phyloP scores from a whole-genome alignment of 1,140 invertebrate genomes.

The Sarcophaga peregrina region DNA sequence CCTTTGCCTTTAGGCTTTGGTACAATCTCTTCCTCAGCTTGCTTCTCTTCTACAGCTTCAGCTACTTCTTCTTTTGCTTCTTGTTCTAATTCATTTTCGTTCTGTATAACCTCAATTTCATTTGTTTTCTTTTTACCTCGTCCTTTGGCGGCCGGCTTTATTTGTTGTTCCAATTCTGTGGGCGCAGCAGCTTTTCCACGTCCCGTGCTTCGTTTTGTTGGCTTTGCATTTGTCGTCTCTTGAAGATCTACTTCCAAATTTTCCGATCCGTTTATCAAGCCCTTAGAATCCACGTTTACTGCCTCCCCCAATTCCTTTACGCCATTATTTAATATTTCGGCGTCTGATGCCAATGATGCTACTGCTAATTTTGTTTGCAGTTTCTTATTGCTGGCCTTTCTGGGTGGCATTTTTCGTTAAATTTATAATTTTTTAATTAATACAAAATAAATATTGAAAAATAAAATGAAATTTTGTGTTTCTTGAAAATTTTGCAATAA shows the following conservation, averaged over 20 bases:
- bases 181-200: background rate
- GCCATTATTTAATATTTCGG: background rate
- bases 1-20: background rate
- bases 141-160: constrained; percentile 15
- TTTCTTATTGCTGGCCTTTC: background rate
- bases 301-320: background rate
- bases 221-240: background rate
- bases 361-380: background rate
- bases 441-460: background rate
- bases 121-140: constrained; percentile 34
- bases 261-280: background rate
- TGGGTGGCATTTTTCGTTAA: background rate
- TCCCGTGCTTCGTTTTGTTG: background rate
- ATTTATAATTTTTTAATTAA: background rate
- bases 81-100: constrained; percentile 7
- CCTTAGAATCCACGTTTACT: background rate
- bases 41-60: background rate
- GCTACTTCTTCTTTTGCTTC: background rate
- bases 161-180: background rate
- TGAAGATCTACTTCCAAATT: background rate
- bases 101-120: constrained; percentile 28
- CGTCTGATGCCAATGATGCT: background rate
- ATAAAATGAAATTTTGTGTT: background rate
- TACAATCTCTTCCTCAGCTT: background rate
- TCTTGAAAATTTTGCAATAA: background rate